phyloP scores from a whole-genome alignment of 2,888 invertebrate genomes.

The Leptogaster cylindrica region DNA sequence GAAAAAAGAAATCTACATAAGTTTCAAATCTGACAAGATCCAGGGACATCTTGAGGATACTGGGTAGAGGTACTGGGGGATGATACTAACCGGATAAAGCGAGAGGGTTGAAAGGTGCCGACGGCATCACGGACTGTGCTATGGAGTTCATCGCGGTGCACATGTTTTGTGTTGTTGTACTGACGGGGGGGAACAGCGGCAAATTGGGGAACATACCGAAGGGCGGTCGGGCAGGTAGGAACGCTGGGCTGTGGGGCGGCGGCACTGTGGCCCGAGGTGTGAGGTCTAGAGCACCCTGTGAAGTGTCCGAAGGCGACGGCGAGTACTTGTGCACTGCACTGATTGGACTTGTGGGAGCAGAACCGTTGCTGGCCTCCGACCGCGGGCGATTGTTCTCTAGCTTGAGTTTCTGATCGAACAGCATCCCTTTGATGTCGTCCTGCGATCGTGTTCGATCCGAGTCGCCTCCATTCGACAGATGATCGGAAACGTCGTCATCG shows the following conservation, averaged over 20 bases:
- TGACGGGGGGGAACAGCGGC: conserved; percentile 60
- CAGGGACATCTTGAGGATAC: not conserved
- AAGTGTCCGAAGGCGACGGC: conserved; percentile 63
- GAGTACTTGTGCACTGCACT: conserved; percentile 55
- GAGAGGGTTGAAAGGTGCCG: conserved; percentile 86
- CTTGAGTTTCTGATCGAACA: conserved; percentile 60
- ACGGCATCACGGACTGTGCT: conserved; percentile 80
- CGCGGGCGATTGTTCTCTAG: conserved; percentile 56
- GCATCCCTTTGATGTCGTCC: conserved; percentile 59
- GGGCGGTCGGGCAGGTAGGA: conserved; percentile 55
- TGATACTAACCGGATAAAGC: conserved; percentile 70
- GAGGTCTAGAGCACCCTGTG: conserved; percentile 67
- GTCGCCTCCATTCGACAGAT: conserved; percentile 58
- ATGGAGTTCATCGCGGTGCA: conserved; percentile 81
- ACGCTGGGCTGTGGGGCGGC: conserved; percentile 54
- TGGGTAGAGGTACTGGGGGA: conserved; percentile 23
- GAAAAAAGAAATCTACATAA: conserved; percentile 40
- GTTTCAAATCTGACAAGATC: conserved; percentile 40
- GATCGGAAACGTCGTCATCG: conserved; percentile 59
- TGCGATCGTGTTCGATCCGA: conserved; percentile 58
- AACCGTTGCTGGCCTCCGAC: conserved; percentile 53
- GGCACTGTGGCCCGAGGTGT: conserved; percentile 62
- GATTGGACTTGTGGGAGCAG: conserved; percentile 57
- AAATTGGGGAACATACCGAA: conserved; percentile 61
- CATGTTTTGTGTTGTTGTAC: conserved; percentile 72